Conservation (phyloP, 2,113 vertebrate genomes). For the Ceyx melanurus region DNA sequence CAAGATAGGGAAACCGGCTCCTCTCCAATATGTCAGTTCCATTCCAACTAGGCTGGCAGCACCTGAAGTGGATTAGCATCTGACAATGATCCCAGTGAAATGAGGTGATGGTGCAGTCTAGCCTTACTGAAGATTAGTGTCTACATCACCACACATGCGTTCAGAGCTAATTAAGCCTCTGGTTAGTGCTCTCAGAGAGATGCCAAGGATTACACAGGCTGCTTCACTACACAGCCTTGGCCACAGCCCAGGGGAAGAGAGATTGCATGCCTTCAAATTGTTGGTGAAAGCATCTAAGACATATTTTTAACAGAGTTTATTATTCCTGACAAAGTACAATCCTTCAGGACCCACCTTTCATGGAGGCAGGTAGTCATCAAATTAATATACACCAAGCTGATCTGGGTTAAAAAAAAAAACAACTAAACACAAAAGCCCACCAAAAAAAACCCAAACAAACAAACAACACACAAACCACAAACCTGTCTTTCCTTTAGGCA, state of each 20-base stretch:
- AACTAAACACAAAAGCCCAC: background rate
- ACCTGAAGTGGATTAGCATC: background rate
- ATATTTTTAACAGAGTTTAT: background rate
- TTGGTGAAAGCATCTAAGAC: background rate
- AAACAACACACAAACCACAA: background rate
- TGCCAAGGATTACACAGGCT: background rate
- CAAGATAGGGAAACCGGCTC: background rate
- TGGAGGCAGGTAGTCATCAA: background rate
- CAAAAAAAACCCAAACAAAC: background rate
- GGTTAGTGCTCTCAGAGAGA: background rate
- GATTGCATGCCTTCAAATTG: background rate
- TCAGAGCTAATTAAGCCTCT: constrained; percentile 11
- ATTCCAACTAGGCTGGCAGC: background rate
- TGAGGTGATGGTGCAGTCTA: background rate
- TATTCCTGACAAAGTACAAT: background rate
- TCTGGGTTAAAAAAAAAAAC: background rate
- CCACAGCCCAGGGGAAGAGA: background rate
- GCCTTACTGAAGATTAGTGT: background rate
- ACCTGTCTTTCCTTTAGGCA: background rate
- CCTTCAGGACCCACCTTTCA: background rate
- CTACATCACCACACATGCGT: background rate
- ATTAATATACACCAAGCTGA: background rate
- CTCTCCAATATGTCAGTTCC: background rate
- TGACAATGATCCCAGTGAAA: background rate
- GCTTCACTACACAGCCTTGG: background rate